Conservation (phyloP, 2,888 invertebrate species). For the Lathronympha strigana region DNA sequence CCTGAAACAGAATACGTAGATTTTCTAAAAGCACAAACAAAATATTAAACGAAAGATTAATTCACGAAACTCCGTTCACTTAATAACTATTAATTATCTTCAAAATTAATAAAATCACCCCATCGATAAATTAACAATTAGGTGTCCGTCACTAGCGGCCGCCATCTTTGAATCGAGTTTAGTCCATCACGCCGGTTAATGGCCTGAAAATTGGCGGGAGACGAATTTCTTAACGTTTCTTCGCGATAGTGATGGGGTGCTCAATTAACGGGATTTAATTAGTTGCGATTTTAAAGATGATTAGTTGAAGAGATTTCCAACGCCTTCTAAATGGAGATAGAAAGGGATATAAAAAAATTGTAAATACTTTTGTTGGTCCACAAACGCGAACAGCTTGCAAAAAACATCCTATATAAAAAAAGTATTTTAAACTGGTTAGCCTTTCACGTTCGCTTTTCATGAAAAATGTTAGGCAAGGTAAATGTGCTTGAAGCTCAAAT, state of each 20-base stretch:
- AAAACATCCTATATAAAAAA: too few species aligned
- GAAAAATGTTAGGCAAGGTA: too few species aligned
- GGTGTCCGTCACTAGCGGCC: slow-evolving; percentile 39
- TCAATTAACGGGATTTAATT: slow-evolving; percentile 33
- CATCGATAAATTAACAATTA: slow-evolving; percentile 42
- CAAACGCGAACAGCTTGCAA: too few species aligned
- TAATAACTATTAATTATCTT: slow-evolving; percentile 28
- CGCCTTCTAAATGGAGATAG: not conserved
- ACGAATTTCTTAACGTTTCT: slow-evolving; percentile 42
- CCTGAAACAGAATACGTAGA: not conserved
- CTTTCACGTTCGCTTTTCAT: too few species aligned
- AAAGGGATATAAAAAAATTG: too few species aligned
- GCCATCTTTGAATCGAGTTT: slow-evolving; percentile 42
- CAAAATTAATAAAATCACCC: slow-evolving; percentile 32
- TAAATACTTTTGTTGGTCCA: too few species aligned
- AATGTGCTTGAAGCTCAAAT: too few species aligned
- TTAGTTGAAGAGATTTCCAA: slow-evolving; percentile 10
- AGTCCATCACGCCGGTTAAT: slow-evolving; percentile 47
- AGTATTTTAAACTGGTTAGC: too few species aligned
- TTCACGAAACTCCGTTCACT: not conserved
- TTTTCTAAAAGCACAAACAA: not conserved
- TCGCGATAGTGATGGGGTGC: slow-evolving; percentile 35
- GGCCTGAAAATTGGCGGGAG: slow-evolving; percentile 44
- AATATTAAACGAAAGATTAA: not conserved
- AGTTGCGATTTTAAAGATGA: slow-evolving; percentile 12